Evolutionary conservation across 2,113 vertebrate species (phyloP), one percentile per base, ranked within the genome.

Genomic region (Lophotis ruficrista): DNA sequence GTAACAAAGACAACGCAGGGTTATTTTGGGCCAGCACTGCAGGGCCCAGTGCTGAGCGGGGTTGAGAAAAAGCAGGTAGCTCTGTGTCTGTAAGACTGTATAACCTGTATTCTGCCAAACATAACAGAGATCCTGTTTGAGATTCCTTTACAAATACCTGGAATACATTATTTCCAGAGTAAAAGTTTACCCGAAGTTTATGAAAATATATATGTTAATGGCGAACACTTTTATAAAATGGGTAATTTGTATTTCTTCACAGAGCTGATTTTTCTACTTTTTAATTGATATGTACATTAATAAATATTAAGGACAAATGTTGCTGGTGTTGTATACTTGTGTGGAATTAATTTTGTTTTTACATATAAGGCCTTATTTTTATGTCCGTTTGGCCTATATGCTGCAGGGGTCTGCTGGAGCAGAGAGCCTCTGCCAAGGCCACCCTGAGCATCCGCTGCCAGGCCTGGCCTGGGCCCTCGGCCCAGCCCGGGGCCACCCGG

Each of bases 11-110:
- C 20, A 56, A 24, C 23, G 2, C 17, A 7, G 31, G 20, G 28
- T 37, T 72, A 11, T 47, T 30, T 35, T 22, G 7, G 41, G 41
- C 41, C 41, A 41, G 41, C 41, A 41, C 13, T 41, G 41, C 5
- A 38, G 65, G 7, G 10, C 11, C n/a, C 8, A 19, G 23, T 14
- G 19, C 53, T 53, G 43, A 33, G 41, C 2, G 4, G 27, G 37
- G 22, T 12, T 68, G 10, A 62, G 22, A 38, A 50, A 56, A 23
- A 47, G 14, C 33, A 31, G 35, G 17, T 6, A 51, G 14, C 20
- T 38, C 45, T 1, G 1, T 28, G 17, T 17, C 41, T n/a, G 0
- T 56, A n/a, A 45, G 45, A 35, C 33, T 27, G 3, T 35, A 3
- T 25, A 33, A n/a, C 5, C 10, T 51, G 11, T 35, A 8, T 35